Base-by-base conservation (phyloP, 1,140 invertebrate species). In the Eubasilissa regina region DNA sequence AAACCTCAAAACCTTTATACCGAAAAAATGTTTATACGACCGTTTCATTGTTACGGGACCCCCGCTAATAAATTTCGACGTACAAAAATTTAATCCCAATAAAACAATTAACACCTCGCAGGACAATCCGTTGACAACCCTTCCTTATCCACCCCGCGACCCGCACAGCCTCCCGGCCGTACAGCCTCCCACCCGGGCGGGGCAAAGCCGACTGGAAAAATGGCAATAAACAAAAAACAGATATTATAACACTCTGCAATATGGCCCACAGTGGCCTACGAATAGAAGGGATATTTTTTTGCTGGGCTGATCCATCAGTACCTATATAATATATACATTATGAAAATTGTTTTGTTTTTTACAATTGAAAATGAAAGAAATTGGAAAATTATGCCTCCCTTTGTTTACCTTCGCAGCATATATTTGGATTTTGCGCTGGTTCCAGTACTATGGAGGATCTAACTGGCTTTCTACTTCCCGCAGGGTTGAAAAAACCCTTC, bases 151-250 rank as follows among this genome's bases (percentile, higher is more conserved):
- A 60, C 17, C 25, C 60, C 19, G 58, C 11, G 19, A 21, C 60
- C 25, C 60, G 3, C 60, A 11, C 13, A 62, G 10, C 60, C 60
- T 21, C 13, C 25, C 19, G 48, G 48, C 7, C 12, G 12, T 48
- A 48, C 53, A 15, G 10, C 53, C 53, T 53, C 51, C 53, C 10
- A 15, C 53, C 53, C 53, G 10, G 8, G 21, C 17, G 21, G 9
- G 25, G 60, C 21, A 64, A 64, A 64, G 19, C 60, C 60, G 60
- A 17, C 15, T 44, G 66, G 47, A 70, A 70, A 70, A 70, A 51
- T 47, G 43, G 66, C 66, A 70, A 70, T 70, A 70, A 70, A 70
- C 66, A 70, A 70, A 70, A 70, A 70, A 48, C 66, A 70, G 66
- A 70, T 70, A 70, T 70, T 70, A 48, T 48, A 45, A 70, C 43